Base-by-base conservation (phyloP, 1,140 invertebrate genomes). In the Drosophila miranda region DNA sequence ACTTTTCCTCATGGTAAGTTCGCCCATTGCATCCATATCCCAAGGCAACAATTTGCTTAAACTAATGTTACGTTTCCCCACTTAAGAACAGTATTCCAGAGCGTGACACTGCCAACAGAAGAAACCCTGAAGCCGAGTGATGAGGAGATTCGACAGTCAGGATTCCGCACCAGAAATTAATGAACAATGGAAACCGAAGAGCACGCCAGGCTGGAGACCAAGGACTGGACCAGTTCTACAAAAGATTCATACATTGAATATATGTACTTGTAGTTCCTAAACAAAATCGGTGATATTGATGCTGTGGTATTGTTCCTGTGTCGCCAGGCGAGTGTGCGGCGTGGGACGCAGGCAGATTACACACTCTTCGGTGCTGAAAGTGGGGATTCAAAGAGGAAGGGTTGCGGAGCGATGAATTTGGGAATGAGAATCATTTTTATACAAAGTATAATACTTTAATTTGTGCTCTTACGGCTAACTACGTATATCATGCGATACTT, bases 311-410 rank as follows among this genome's bases (percentile, higher is more conserved):
- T 81, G 83, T 52, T 87, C 76, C n/a, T 87, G 48, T 8, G 89
- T 79, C 8, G 69, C 75, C 53, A 73, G 34, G 2, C 78, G 52
- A 2, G 78, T 79, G 14, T 77, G 58, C 5, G 80, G 73, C 46
- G 84, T 71, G 34, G 89, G 84, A 2, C 79, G 62, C 45, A 90
- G 41, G 16, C 78, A 90, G 61, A 90, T 84, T 26, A 90, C 69
- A 55, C 86, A 90, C 59, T 90, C 89, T 68, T 90, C 89, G 51
- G 89, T 90, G 51, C 89, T 90, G 76, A 21, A 89, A 84, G 64
- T 70, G 49, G 52, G 53, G 42, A 50, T 49, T 14, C 6, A n/a
- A 42, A 59, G 8, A 43, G 1, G 26, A 23, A 41, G 21, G 23
- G 5, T 34, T 26, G n/a, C 7, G 14, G 30, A 44, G 51, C 9